Percentiles rank a stretch among this genome's conserved stretches.
These are phyloP conservation scores for Meandrina meandrites DNA, from an alignment of 92 coral and sea anemone species.

Conservation along the genomic window DNA sequence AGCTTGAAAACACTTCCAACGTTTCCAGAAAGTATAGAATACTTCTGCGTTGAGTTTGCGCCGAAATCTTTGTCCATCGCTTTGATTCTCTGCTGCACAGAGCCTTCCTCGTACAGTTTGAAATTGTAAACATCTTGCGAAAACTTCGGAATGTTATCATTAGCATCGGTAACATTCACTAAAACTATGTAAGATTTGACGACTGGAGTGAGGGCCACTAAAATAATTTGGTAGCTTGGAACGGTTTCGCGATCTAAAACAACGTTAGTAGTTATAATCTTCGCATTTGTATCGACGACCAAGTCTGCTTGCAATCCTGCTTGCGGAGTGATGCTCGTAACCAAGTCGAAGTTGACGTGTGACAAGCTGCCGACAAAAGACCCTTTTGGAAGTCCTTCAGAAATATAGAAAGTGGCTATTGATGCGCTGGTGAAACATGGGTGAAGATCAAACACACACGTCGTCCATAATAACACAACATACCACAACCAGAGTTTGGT, in stretches of 20 bases:
- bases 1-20: conserved; percentile 65
- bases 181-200: conserved; percentile 1
- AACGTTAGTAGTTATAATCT: conserved; percentile 56
- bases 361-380: conserved; percentile 76
- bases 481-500: conserved; percentile 52
- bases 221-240: conserved; percentile 37
- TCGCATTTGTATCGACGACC: conserved; percentile 8
- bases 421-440: conserved; percentile 44
- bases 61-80: conserved; percentile 82
- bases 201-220: not conserved
- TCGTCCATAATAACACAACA: conserved; percentile 56
- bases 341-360: not conserved
- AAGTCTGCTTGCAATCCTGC: conserved; percentile 21
- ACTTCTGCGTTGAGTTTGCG: conserved; percentile 72
- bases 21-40: conserved; percentile 88
- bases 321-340: not conserved
- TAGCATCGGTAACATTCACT: conserved; percentile 81
- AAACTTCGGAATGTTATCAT: conserved; percentile 87
- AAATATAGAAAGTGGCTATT: conserved; percentile 59
- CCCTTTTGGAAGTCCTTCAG: conserved; percentile 80
- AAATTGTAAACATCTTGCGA: conserved; percentile 44
- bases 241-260: conserved; percentile 76
- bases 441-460: conserved; percentile 50
- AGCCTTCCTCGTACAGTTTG: conserved; percentile 53
- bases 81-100: conserved; percentile 32